phyloP scores from a whole-genome alignment of 2,113 vertebrate species.

The Dissostichus mawsoni region DNA sequence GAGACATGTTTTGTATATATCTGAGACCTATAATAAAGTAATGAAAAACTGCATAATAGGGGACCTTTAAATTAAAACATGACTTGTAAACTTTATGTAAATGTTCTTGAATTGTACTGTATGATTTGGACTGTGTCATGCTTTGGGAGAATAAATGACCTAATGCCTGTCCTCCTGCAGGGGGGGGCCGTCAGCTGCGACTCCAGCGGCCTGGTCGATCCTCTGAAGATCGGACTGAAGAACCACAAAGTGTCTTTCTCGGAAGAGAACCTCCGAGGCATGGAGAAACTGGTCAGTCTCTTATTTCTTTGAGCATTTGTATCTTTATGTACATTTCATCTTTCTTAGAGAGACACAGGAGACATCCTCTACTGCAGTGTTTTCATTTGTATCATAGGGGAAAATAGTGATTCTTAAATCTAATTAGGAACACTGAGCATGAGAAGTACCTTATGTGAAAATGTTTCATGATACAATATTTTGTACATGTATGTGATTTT shows the following conservation, averaged over 20 bases:
- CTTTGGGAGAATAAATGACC: not conserved
- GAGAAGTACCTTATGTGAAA: not conserved
- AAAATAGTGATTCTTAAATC: not conserved
- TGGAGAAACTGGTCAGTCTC: slow-evolving; percentile 83
- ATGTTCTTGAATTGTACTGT: too few relatives aligned
- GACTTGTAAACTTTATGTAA: too few relatives aligned
- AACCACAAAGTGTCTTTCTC: slow-evolving; percentile 81
- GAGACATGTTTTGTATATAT: too few relatives aligned
- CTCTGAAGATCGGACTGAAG: slow-evolving; percentile 83
- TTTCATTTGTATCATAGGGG: not conserved
- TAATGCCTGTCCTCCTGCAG: slow-evolving; percentile 66
- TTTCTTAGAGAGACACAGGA: not conserved
- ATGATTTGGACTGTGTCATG: not conserved
- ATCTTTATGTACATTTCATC: not conserved
- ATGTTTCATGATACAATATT: not conserved
- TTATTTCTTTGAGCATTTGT: not conserved
- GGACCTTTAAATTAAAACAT: not conserved
- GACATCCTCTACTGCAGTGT: not conserved
- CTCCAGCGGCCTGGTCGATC: slow-evolving; percentile 79
- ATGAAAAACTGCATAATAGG: too few relatives aligned
- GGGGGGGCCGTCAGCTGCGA: slow-evolving; percentile 85
- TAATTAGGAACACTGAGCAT: not conserved
- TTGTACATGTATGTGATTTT: not conserved
- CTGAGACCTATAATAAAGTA: too few relatives aligned
- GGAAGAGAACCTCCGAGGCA: slow-evolving; percentile 84